Evolutionary conservation across 1,140 invertebrate genomes (phyloP).

Genomic region (Meteorus sp.): DNA sequence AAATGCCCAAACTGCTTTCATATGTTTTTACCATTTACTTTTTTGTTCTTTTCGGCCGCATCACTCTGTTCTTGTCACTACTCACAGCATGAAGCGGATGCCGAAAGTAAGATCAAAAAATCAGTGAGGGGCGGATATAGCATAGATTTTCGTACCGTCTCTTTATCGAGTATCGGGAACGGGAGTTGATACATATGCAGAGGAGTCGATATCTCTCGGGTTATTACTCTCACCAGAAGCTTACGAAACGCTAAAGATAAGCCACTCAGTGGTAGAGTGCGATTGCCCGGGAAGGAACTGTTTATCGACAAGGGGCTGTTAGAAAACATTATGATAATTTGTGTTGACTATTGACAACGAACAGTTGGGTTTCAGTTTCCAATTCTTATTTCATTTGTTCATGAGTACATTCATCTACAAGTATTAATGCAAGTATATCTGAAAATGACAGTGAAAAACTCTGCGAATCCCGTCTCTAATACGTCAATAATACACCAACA

Average conservation of each 20-base stretch:
- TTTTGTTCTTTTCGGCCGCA: too few relatives aligned
- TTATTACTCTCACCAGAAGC: constrained; percentile 49
- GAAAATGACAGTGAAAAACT: too few relatives aligned
- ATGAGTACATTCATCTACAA: neutral
- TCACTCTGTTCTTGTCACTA: too few relatives aligned
- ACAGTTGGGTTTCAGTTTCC: neutral
- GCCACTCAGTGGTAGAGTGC: constrained; percentile 30
- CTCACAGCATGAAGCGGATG: neutral
- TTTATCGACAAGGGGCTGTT: constrained; percentile 7
- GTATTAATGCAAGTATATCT: too few relatives aligned
- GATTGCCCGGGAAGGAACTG: too few relatives aligned
- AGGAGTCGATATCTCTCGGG: constrained; percentile 54
- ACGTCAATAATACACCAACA: too few relatives aligned
- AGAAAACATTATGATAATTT: constrained; percentile 8
- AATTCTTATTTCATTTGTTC: neutral
- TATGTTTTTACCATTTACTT: too few relatives aligned
- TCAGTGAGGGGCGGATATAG: neutral
- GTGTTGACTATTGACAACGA: neutral
- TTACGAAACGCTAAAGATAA: constrained; percentile 51
- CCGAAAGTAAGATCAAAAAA: neutral
- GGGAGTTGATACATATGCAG: constrained; percentile 52
- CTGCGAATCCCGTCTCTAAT: too few relatives aligned
- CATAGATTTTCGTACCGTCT: constrained; percentile 30
- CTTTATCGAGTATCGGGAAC: constrained; percentile 48
- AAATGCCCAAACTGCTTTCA: too few relatives aligned